phyloP scores from a whole-genome alignment of 2,797 vertebrate genomes.

The Melanotaenia pygmaea region DNA sequence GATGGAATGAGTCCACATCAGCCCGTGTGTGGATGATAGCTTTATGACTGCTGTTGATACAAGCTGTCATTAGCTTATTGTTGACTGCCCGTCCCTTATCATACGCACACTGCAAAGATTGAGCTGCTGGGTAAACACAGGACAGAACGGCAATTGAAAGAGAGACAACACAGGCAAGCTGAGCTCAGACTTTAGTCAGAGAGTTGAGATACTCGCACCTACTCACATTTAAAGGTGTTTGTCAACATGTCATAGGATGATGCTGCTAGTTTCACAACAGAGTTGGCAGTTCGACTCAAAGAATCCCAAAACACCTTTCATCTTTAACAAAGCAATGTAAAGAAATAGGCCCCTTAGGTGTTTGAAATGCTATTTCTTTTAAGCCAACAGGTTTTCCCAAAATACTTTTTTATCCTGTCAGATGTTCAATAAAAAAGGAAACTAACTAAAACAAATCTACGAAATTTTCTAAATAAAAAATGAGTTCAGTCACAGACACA shows the following conservation, averaged over 20 bases:
- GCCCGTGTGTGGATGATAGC: slow-evolving; percentile 36
- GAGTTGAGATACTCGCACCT: slow-evolving; percentile 29
- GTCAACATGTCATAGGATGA: background rate
- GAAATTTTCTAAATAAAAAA: too few relatives aligned
- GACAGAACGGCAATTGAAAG: slow-evolving; percentile 32
- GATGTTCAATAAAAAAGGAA: background rate
- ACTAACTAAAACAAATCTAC: too few relatives aligned
- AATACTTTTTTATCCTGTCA: background rate
- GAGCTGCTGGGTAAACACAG: slow-evolving; percentile 67
- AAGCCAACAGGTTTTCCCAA: background rate
- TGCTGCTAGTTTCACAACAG: background rate
- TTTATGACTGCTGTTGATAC: slow-evolving; percentile 71
- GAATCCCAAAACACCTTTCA: background rate
- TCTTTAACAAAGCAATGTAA: background rate
- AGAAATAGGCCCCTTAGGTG: too few relatives aligned
- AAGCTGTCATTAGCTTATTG: slow-evolving; percentile 66
- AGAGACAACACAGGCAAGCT: slow-evolving; percentile 34
- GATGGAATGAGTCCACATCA: slow-evolving; percentile 33
- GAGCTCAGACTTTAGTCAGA: slow-evolving; percentile 35
- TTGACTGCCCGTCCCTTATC: slow-evolving; percentile 72
- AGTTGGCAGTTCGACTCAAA: background rate
- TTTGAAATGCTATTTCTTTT: background rate
- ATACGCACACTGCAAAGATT: slow-evolving; percentile 44
- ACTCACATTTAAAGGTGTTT: background rate
- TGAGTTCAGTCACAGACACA: background rate